Conservation (phyloP, 2,797 vertebrate species). For the Rhinella marina region DNA sequence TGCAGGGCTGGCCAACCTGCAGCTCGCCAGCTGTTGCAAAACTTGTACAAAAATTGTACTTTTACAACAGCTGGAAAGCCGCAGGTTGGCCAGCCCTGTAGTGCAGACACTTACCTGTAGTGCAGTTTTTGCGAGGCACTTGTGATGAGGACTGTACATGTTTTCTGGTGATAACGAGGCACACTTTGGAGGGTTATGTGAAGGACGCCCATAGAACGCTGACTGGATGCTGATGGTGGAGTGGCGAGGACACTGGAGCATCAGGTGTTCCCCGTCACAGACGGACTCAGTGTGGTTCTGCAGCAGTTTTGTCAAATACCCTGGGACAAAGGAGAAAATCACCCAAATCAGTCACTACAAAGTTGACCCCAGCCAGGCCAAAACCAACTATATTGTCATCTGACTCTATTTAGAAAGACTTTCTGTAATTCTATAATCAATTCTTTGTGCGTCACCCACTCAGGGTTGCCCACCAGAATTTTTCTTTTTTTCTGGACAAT, state of each 20-base stretch:
- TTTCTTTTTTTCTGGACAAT: no score
- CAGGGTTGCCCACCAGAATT: no score
- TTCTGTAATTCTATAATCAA: neutral
- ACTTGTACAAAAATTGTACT: no score
- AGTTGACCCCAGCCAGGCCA: neutral
- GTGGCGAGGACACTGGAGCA: slow-evolving; percentile 90
- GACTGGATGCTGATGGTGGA: slow-evolving; percentile 91
- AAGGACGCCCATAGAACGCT: slow-evolving; percentile 84
- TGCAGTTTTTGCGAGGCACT: slow-evolving; percentile 86
- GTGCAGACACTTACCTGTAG: slow-evolving; percentile 88
- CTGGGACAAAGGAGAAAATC: slow-evolving; percentile 75
- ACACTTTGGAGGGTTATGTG: slow-evolving; percentile 73
- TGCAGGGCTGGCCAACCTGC: no score
- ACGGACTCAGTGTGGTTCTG: slow-evolving; percentile 89
- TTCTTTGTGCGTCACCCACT: neutral
- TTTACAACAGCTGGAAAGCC: no score
- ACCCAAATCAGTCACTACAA: neutral
- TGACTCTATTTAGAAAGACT: neutral
- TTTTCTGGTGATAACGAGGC: slow-evolving; percentile 66
- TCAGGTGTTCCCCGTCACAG: slow-evolving; percentile 87
- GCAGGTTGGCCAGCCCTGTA: no score
- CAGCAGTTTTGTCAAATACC: slow-evolving; percentile 92
- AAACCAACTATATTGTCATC: neutral
- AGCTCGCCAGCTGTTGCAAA: no score
- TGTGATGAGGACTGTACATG: slow-evolving; percentile 69